These are phyloP conservation scores for Catocala nupta DNA, from an alignment of 2,888 invertebrate species.

Conservation along the genomic window DNA sequence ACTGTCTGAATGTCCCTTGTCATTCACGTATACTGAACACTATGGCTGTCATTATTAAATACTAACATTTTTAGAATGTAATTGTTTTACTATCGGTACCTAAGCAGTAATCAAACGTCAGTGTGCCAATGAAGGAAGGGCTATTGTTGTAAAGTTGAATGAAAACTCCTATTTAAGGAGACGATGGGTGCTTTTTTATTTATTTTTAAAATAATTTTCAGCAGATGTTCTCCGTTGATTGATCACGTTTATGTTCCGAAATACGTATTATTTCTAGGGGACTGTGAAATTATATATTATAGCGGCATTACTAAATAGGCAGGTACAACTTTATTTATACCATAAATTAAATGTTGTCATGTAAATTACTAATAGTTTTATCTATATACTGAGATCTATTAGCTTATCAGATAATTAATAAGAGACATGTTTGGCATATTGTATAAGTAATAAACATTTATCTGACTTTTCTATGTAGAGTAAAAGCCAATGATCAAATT, in stretches of 20 bases:
- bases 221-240: slow-evolving; percentile 83
- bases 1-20: no score
- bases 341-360: no score
- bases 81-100: slow-evolving; percentile 67
- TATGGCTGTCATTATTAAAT: neutral
- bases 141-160: slow-evolving; percentile 85
- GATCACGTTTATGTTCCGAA: slow-evolving; percentile 73
- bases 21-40: neutral
- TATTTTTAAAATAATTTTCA: slow-evolving; percentile 83
- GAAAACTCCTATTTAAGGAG: slow-evolving; percentile 86
- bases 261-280: slow-evolving; percentile 70
- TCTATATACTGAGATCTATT: no score
- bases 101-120: slow-evolving; percentile 82
- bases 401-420: no score
- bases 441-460: no score
- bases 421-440: no score
- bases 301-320: slow-evolving; percentile 11
- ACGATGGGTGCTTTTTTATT: slow-evolving; percentile 76
- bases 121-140: slow-evolving; percentile 86
- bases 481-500: neutral
- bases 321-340: neutral
- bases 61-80: neutral
- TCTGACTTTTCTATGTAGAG: neutral
- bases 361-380: no score
- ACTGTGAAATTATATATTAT: slow-evolving; percentile 80